phyloP scores from a whole-genome alignment of 2,113 vertebrate species.

The Pangasianodon gigas region DNA sequence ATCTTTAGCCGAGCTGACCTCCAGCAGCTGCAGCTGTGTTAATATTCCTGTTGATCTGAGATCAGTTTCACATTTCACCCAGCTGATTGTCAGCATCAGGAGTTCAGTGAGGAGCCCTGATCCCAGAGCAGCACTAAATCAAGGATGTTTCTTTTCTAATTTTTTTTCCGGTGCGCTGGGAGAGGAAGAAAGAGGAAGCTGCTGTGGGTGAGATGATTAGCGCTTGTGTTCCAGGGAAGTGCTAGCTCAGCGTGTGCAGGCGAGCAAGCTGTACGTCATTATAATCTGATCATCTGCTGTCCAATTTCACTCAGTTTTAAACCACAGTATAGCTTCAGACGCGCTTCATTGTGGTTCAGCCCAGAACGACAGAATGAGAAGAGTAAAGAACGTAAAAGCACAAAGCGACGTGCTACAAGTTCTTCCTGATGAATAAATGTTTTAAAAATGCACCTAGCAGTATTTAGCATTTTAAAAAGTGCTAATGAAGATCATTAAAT shows the following conservation, averaged over 20 bases:
- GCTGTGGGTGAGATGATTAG: slow-evolving; percentile 62
- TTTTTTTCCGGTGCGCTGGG: neutral
- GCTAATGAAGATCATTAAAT: no score
- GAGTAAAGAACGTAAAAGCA: neutral
- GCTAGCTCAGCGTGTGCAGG: slow-evolving; percentile 44
- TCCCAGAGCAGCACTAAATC: neutral
- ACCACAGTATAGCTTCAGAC: neutral
- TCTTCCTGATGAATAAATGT: neutral
- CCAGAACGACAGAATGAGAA: neutral
- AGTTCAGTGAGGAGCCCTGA: neutral
- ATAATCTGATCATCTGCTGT: slow-evolving; percentile 50
- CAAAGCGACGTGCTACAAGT: no score
- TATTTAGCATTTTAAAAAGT: no score
- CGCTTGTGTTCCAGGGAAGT: slow-evolving; percentile 44
- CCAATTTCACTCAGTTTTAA: slow-evolving; percentile 51
- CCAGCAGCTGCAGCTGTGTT: neutral
- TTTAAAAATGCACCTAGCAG: no score
- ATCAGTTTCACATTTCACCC: neutral
- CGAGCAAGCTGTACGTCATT: slow-evolving; percentile 39
- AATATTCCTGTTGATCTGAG: neutral
- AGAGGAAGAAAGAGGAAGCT: slow-evolving; percentile 62
- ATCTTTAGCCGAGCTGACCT: neutral
- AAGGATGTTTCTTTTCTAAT: no score
- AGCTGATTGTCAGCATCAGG: neutral
- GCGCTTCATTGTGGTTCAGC: neutral